Evolutionary conservation across 2,888 invertebrate species (phyloP).

Genomic region (Agriotes lineatus): DNA sequence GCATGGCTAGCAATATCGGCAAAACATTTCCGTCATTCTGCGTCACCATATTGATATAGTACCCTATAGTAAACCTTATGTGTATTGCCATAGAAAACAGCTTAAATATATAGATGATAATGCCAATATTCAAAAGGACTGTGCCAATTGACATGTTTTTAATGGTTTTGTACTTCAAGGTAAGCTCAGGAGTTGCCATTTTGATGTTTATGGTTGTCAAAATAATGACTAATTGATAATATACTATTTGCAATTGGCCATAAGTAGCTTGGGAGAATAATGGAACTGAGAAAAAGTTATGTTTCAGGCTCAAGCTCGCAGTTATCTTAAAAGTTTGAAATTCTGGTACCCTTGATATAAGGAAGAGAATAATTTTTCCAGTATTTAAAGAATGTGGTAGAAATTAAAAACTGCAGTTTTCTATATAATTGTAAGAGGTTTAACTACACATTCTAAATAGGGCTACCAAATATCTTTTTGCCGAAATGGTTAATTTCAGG

Average conservation of each 20-base stretch:
- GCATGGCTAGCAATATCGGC: conserved; percentile 51
- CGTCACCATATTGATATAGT: conserved; percentile 62
- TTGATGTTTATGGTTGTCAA: neutral
- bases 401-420: too few species aligned
- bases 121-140: conserved; percentile 42
- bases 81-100: conserved; percentile 54
- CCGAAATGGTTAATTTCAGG: too few species aligned
- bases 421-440: too few species aligned
- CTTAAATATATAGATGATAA: conserved; percentile 53
- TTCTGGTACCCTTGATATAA: too few species aligned
- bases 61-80: conserved; percentile 56
- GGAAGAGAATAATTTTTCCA: too few species aligned
- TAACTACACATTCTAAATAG: too few species aligned
- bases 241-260: neutral
- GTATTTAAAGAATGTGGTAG: too few species aligned
- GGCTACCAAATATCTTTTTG: too few species aligned
- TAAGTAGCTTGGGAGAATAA: neutral
- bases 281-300: too few species aligned
- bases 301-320: too few species aligned
- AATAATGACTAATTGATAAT: neutral
- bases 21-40: conserved; percentile 59
- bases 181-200: conserved; percentile 54
- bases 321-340: too few species aligned
- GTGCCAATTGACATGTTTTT: conserved; percentile 50
- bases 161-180: conserved; percentile 53